Evolutionary conservation across 64 coral and sea anemone species (phyloP).

Genomic region (Pachyseris speciosa): DNA sequence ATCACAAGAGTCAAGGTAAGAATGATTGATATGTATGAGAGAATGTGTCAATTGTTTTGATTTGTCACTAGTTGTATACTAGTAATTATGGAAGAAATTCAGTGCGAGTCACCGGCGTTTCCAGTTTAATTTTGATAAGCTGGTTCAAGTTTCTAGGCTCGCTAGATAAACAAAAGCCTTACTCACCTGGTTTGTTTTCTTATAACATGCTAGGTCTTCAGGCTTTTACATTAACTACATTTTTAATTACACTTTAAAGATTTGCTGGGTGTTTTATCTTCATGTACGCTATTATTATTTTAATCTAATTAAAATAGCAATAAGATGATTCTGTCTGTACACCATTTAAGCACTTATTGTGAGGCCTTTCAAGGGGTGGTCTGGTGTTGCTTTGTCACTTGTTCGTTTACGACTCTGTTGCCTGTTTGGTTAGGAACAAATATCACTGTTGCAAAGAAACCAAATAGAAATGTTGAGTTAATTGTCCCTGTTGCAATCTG

Average conservation of each 20-base stretch:
- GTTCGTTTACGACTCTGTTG: too few relatives aligned
- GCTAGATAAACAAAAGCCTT: slow-evolving; percentile 63
- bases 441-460: too few relatives aligned
- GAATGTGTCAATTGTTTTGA: not conserved
- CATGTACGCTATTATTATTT: too few relatives aligned
- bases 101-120: slow-evolving; percentile 44
- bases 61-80: not conserved
- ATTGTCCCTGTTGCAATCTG: too few relatives aligned
- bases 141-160: slow-evolving; percentile 65
- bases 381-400: too few relatives aligned
- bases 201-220: not conserved
- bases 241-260: not conserved
- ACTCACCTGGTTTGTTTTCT: slow-evolving; percentile 48
- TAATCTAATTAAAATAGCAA: too few relatives aligned
- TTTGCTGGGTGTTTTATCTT: too few relatives aligned
- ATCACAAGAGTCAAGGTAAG: slow-evolving; percentile 98
- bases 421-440: too few relatives aligned
- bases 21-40: not conserved
- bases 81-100: not conserved
- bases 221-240: not conserved
- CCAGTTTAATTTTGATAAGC: slow-evolving; percentile 65
- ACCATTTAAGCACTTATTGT: too few relatives aligned
- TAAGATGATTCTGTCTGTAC: too few relatives aligned
- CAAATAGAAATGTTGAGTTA: too few relatives aligned
- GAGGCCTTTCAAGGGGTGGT: too few relatives aligned